Conservation (phyloP, 2,888 invertebrate species). For the Chrysolina oricalcia region DNA sequence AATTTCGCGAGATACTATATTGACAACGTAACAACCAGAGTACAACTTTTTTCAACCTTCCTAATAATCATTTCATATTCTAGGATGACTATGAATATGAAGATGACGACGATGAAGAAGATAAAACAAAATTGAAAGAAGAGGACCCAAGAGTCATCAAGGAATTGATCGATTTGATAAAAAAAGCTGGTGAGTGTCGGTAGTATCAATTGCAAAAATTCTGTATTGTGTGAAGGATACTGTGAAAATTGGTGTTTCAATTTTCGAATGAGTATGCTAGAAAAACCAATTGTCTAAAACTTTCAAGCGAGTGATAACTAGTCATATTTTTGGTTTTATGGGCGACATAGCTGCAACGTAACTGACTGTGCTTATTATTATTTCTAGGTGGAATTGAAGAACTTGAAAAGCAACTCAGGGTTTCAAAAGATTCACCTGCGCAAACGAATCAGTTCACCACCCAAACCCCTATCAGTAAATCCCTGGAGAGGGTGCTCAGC, state of each 20-base stretch:
- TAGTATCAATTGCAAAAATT: neutral
- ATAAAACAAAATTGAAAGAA: slow-evolving; percentile 73
- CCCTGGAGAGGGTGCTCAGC: slow-evolving; percentile 82
- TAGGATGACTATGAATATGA: slow-evolving; percentile 63
- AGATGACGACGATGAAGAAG: slow-evolving; percentile 74
- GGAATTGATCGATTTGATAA: slow-evolving; percentile 87
- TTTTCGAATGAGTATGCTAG: too few relatives aligned
- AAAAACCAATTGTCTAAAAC: too few relatives aligned
- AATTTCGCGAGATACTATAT: too few relatives aligned
- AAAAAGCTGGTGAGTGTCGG: slow-evolving; percentile 81
- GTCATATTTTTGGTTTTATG: too few relatives aligned
- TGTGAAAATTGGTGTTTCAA: too few relatives aligned
- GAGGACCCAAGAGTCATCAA: slow-evolving; percentile 87
- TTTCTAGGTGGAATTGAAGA: slow-evolving; percentile 86
- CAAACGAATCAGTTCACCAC: slow-evolving; percentile 73
- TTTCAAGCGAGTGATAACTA: too few relatives aligned
- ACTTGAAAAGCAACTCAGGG: slow-evolving; percentile 82
- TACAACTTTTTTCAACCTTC: too few relatives aligned
- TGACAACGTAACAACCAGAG: too few relatives aligned
- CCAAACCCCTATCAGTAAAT: slow-evolving; percentile 81
- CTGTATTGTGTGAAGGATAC: too few relatives aligned
- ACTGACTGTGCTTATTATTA: neutral
- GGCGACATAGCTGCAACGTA: too few relatives aligned
- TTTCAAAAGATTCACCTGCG: slow-evolving; percentile 65
- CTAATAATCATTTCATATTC: neutral